Percentiles rank a stretch among this genome's conserved stretches.
phyloP scores from a whole-genome alignment of 2,888 invertebrate species.

The Erebia aethiops region DNA sequence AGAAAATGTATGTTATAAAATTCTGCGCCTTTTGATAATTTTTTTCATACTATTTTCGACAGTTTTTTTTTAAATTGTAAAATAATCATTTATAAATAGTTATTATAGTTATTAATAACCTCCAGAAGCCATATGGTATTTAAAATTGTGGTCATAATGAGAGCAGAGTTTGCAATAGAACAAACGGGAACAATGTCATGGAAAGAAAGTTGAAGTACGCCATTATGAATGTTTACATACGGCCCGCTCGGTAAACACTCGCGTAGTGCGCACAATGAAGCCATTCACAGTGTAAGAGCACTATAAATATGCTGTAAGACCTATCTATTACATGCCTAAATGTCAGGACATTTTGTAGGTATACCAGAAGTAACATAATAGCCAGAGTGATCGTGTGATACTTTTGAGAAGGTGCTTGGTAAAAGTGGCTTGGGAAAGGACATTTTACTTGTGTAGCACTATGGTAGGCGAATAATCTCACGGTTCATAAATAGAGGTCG shows the following conservation, averaged over 20 bases:
- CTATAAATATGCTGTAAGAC: slow-evolving; percentile 34
- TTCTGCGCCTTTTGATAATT: too few species aligned
- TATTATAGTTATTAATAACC: background rate
- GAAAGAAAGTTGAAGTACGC: slow-evolving; percentile 57
- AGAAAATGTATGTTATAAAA: too few species aligned
- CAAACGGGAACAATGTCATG: slow-evolving; percentile 48
- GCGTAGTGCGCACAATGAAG: slow-evolving; percentile 32
- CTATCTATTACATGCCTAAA: slow-evolving; percentile 35
- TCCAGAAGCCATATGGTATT: slow-evolving; percentile 20
- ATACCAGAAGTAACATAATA: background rate
- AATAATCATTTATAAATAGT: slow-evolving; percentile 6
- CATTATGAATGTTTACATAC: slow-evolving; percentile 51
- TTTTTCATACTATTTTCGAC: background rate
- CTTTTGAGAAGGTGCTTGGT: background rate
- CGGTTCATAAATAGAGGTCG: too few species aligned
- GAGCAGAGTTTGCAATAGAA: slow-evolving; percentile 35
- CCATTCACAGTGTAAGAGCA: slow-evolving; percentile 35
- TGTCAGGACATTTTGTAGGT: slow-evolving; percentile 16
- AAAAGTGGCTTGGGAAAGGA: too few species aligned
- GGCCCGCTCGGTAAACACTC: slow-evolving; percentile 47
- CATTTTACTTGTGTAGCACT: too few species aligned
- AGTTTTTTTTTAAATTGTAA: background rate
- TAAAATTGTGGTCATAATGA: slow-evolving; percentile 29
- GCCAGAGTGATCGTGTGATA: background rate
- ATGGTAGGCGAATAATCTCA: too few species aligned